Evolutionary conservation across 2,797 vertebrate genomes (phyloP).

Genomic region (Diglossa cyanea): DNA sequence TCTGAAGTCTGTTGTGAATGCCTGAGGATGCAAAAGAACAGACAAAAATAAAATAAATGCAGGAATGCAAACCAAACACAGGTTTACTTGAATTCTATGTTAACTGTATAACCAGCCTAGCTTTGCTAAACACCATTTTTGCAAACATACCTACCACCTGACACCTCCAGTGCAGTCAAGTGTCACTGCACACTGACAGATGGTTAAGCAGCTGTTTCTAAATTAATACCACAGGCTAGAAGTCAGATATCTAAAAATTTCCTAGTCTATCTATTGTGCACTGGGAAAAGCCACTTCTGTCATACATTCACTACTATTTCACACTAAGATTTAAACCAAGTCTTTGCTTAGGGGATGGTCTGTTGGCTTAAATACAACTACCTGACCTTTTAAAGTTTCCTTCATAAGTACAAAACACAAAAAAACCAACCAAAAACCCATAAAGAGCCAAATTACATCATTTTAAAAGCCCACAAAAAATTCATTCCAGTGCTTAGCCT

Average conservation of each 20-base stretch:
- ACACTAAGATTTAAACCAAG: neutral
- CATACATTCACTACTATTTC: neutral
- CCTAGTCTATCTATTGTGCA: neutral
- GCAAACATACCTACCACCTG: neutral
- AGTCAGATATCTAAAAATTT: neutral
- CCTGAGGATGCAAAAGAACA: slow-evolving; percentile 73
- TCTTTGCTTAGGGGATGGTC: neutral
- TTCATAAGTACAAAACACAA: neutral
- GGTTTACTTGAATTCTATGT: neutral
- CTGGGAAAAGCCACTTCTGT: neutral
- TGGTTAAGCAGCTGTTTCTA: neutral
- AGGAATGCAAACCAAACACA: neutral
- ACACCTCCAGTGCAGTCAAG: neutral
- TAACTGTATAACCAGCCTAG: neutral
- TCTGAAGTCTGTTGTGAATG: slow-evolving; percentile 97
- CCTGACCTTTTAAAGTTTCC: neutral
- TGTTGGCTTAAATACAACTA: neutral
- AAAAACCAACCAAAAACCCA: accelerated
- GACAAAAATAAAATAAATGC: neutral
- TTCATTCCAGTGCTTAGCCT: neutral
- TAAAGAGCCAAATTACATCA: neutral
- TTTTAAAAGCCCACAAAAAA: neutral
- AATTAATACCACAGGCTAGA: neutral
- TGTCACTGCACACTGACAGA: neutral
- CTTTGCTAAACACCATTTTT: neutral